Base-by-base conservation (phyloP, 2,888 invertebrate genomes). In the Morpho helenor region DNA sequence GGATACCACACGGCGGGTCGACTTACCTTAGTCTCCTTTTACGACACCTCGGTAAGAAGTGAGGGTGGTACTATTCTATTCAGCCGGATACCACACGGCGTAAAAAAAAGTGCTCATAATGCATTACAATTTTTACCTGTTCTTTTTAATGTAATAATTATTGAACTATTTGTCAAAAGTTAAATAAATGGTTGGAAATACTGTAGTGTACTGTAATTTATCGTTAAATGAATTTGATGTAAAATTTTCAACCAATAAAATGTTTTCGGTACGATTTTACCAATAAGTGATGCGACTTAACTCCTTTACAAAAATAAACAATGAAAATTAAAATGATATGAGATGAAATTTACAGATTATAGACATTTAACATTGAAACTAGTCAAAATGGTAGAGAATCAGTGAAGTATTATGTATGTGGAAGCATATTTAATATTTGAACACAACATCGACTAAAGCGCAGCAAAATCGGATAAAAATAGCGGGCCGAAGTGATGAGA, bases 381-480 rank as follows among this genome's bases (percentile, higher is more conserved):
- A 52, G 10, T 52, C 10, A 8, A 52, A 39, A 23, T 45, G 46
- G 7, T 9, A 22, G 46, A 53, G 9, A 53, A 10, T 41, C 46
- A 8, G 39, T 40, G 16, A 54, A 46, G 9, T 16, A 10, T 41
- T 10, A 10, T 31, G n/a, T n/a, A 31, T 54, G 8, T 31, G 40
- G 54, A 42, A 48, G 8, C 9, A 31, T 39, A 48, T 41, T 41
- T 10, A 48, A 23, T 47, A 45, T 54, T 42, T 41, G 40, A 10
- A 23, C 48, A 46, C 54, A 54, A 54, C 54, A 54, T 43, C 16
- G 54, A 49, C 31, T 41, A 8, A 54, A 54, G 54, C 54, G 47
- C 43, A 54, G 48, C 54, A 42, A 23, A 31, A 48, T 43, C 2
- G 47, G 46, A 47, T 31, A 40, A 10, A 16, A 47, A 41, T 23